These are phyloP conservation scores for Rhabdornis inornatus DNA, from an alignment of 2,113 vertebrate genomes.

Conservation along the genomic window DNA sequence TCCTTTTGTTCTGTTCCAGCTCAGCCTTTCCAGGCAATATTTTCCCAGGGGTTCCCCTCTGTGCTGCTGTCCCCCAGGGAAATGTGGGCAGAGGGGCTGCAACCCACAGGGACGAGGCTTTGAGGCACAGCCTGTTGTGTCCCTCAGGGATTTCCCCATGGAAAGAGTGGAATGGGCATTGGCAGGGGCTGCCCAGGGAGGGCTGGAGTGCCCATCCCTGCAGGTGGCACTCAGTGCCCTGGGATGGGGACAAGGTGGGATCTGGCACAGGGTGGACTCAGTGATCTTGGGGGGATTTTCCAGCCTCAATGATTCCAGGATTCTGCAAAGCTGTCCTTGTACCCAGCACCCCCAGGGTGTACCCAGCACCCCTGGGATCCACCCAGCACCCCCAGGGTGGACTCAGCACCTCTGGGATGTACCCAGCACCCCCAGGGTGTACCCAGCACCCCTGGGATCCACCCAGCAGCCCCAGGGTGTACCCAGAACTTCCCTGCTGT, in stretches of 20 bases:
- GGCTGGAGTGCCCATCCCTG: not conserved
- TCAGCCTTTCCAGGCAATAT: too few relatives aligned
- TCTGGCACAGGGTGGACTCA: fast-evolving
- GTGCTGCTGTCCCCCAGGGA: not conserved
- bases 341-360: not conserved
- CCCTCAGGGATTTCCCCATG: not conserved
- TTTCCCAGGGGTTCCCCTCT: not conserved
- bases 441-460: too few relatives aligned
- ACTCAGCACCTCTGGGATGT: too few relatives aligned
- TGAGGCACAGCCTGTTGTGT: not conserved
- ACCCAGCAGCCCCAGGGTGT: too few relatives aligned
- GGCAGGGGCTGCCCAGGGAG: not conserved
- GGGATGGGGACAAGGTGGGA: not conserved
- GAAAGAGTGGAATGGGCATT: not conserved
- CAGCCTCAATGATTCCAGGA: fast-evolving
- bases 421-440: not conserved
- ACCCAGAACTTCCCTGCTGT: not conserved
- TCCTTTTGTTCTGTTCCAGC: too few relatives aligned
- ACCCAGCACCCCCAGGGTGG: too few relatives aligned
- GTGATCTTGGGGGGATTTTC: not conserved
- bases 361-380: too few relatives aligned
- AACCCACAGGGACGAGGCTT: not conserved
- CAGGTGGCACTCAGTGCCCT: not conserved
- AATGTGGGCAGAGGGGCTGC: not conserved
- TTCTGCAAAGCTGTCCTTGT: not conserved